A percentile compares a stretch with the other conserved stretches of the same genome.
Conservation (phyloP, 2,113 vertebrate species). For the Rhombomys opimus region DNA sequence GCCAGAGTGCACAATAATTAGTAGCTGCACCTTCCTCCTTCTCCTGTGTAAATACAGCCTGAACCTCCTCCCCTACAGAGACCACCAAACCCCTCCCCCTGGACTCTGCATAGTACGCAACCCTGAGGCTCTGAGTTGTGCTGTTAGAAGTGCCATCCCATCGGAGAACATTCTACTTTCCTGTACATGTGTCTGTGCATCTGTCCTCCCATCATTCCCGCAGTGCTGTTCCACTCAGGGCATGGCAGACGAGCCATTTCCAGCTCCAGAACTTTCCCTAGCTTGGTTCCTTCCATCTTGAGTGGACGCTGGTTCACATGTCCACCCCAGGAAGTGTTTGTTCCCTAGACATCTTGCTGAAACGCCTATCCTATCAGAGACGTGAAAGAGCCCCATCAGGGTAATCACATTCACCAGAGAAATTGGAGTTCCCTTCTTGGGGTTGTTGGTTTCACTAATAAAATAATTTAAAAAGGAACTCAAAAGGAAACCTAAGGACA, state of each 20-base stretch:
- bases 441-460: background rate
- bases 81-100: background rate
- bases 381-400: background rate
- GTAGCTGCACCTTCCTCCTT: background rate
- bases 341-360: background rate
- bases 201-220: background rate
- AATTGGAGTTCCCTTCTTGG: background rate
- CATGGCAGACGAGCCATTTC: background rate
- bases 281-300: background rate
- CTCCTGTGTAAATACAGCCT: background rate
- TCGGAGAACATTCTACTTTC: background rate
- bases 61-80: background rate
- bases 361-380: background rate
- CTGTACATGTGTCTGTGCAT: background rate
- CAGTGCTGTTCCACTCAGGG: background rate
- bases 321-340: background rate
- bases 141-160: background rate
- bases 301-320: background rate
- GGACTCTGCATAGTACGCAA: too few species aligned
- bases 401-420: background rate
- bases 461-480: background rate
- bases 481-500: background rate
- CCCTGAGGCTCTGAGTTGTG: background rate
- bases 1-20: background rate
- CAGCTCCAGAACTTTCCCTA: too few species aligned